phyloP scores from a whole-genome alignment of 2,888 invertebrate genomes.

The Spilarctia lutea region DNA sequence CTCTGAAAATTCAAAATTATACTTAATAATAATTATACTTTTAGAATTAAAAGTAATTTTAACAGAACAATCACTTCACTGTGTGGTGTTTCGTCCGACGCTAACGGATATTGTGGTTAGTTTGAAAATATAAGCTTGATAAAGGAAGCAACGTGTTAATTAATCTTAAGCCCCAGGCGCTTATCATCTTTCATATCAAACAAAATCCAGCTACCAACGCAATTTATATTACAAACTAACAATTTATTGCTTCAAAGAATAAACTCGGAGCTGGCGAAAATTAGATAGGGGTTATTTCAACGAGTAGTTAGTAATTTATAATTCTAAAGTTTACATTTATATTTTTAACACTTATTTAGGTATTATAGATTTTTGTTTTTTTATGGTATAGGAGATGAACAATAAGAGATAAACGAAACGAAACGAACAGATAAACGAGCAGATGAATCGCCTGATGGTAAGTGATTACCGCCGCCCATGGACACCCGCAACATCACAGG shows the following conservation, averaged over 20 bases:
- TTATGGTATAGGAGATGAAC: too few relatives aligned
- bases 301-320: slow-evolving; percentile 48
- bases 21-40: too few relatives aligned
- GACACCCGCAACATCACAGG: too few relatives aligned
- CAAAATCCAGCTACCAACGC: slow-evolving; percentile 42
- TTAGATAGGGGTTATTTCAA: slow-evolving; percentile 62
- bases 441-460: too few relatives aligned
- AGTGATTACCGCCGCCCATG: too few relatives aligned
- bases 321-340: slow-evolving; percentile 9
- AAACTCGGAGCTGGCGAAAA: slow-evolving; percentile 60
- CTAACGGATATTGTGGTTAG: not conserved
- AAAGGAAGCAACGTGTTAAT: slow-evolving; percentile 4
- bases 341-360: not conserved
- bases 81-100: not conserved
- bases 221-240: slow-evolving; percentile 53
- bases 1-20: too few relatives aligned
- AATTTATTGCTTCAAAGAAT: slow-evolving; percentile 65
- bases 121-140: not conserved
- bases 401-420: too few relatives aligned
- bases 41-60: not conserved
- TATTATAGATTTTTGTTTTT: too few relatives aligned
- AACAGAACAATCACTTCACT: not conserved
- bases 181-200: slow-evolving; percentile 46
- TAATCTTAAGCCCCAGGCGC: slow-evolving; percentile 7
- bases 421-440: too few relatives aligned